Base-by-base conservation (phyloP, 2,888 invertebrate genomes). In the Amblyjoppa proteus region DNA sequence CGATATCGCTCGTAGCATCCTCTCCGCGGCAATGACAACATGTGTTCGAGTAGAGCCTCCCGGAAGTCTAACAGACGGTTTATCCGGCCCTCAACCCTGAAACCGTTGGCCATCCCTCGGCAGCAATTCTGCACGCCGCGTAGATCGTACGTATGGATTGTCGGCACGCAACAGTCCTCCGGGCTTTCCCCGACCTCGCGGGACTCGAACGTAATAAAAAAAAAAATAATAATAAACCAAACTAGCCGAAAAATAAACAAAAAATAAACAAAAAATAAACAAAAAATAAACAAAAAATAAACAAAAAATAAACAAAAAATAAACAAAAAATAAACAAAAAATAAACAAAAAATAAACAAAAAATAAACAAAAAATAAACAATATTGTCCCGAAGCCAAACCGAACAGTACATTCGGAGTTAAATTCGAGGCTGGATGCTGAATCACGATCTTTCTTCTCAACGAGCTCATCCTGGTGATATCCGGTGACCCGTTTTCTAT, bases 41-140 rank as follows among this genome's bases (percentile, higher is more conserved):
- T 61, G 69, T 41, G 51, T 31, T 69, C 76, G 61, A 75, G 51
- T 70, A 69, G 53, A 74, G 28, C 28, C 74, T 74, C 78, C 83
- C 83, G 83, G 83, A 83, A 83, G 79, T 80, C 80, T 64, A 71
- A 84, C 80, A 84, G 79, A 83, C 79, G 70, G 69, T 83, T 75
- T 83, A 83, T 83, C 83, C 79, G 79, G 83, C 70, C 64, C 75
- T 64, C 70, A 74, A 70, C 83, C 70, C 83, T 80, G 83, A 83
- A 83, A 64, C 69, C 69, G 75, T 69, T 74, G 83, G 69, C 25
- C 69, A 69, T 79, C 79, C 69, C 79, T 78, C 79, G 69, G 25
- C 74, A 41, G 69, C 74, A 75, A 83, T 79, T 74, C 69, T 56
- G 74, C 74, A 74, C 66, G 28, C 53, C 64, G 70, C 70, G 61